Evolutionary conservation across 2,888 invertebrate species (phyloP).

Genomic region (Dicycla oo): DNA sequence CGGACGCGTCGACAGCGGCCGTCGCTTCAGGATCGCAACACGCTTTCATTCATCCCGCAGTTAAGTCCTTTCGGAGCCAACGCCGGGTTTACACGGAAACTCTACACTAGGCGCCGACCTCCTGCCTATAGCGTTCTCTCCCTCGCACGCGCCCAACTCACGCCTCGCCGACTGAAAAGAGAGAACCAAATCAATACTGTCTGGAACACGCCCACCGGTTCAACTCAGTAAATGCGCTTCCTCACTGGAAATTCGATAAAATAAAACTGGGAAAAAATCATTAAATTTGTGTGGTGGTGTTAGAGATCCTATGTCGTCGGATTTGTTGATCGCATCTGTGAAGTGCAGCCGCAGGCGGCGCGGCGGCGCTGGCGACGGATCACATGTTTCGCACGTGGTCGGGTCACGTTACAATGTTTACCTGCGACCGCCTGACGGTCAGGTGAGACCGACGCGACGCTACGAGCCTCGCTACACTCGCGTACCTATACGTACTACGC

Average conservation of each 20-base stretch:
- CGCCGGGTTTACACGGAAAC: conserved; percentile 85
- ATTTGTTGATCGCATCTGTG: conserved; percentile 53
- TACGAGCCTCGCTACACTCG: conserved; percentile 66
- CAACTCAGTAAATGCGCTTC: conserved; percentile 89
- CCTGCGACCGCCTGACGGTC: conserved; percentile 86
- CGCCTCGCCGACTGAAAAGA: conserved; percentile 77
- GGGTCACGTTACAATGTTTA: conserved; percentile 89
- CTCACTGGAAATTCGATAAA: conserved; percentile 89
- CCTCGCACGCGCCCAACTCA: conserved; percentile 74
- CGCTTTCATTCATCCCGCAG: conserved; percentile 89
- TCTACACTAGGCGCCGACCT: conserved; percentile 85
- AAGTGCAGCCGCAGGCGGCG: conserved; percentile 29
- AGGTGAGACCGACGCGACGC: conserved; percentile 82
- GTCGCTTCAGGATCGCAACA: conserved; percentile 89
- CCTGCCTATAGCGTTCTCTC: conserved; percentile 78
- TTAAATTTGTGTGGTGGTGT: conserved; percentile 82
- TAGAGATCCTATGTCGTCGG: conserved; percentile 65
- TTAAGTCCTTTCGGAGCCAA: conserved; percentile 81
- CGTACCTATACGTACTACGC: conserved; percentile 66
- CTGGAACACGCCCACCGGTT: conserved; percentile 88
- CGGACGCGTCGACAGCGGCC: conserved; percentile 88
- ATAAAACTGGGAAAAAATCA: conserved; percentile 89
- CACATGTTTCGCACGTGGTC: conserved; percentile 88
- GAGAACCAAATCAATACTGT: conserved; percentile 89
- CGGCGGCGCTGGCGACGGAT: conserved; percentile 47